Evolutionary conservation across 2,797 vertebrate species (phyloP), one percentile per base, ranked within the genome.

Genomic region (Denticeps clupeoides): DNA sequence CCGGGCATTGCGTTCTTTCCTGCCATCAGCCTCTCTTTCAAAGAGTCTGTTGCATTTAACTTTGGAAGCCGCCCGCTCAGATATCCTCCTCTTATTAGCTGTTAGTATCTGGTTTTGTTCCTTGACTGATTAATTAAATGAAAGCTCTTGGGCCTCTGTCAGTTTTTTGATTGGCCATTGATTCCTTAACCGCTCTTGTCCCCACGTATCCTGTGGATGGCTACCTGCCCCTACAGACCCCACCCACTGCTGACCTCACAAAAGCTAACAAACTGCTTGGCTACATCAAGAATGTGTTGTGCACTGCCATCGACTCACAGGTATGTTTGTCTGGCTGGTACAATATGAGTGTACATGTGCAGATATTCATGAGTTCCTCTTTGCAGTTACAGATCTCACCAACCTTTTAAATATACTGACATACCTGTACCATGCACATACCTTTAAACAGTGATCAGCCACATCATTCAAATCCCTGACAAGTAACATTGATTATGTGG

Each of bases 1-100:
- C 80, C 87, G 0, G 92, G 91, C 1, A 74, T 95, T 25, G 93
- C 94, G 1, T 99, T 97, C 69, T 99, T 99, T 53, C 94, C 94
- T 1, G 93, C 93, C 56, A 97, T 99, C 80, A 99, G 94, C 67
- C 82, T 99, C 5, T 99, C 94, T 1, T 99, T 97, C 61, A 97
- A 97, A 69, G 93, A 99, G 68, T 97, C 93, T 0, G 94, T 99
- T 67, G 92, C 91, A n/a, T 99, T 99, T 71, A 99, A 99, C 79
- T 97, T 99, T 0, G 94, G 94, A 49, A 96, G 91, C 65, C 82
- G 91, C 26, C 94, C 94, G 1, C 87, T 97, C 63, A 78, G 93
- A 95, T 97, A 99, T 97, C 94, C 87, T 93, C 82, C 67, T 7
- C 3, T 22, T 19, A 13, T 31, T 16, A 19, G 19, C 6, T 8